Conservation (phyloP, 2,113 vertebrate species). For the Perca flavescens region DNA sequence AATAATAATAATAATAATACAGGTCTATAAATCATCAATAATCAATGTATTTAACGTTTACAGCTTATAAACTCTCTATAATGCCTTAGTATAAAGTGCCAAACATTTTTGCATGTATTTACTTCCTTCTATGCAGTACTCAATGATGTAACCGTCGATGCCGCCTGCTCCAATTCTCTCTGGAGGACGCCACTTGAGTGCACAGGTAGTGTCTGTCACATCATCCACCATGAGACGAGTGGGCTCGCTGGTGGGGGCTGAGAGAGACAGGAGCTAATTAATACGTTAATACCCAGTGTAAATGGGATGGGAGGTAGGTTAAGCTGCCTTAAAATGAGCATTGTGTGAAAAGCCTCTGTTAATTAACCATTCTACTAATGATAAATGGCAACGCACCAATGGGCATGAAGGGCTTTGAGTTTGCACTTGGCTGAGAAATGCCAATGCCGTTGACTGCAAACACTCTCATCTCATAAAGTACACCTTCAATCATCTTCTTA, state of each 20-base stretch:
- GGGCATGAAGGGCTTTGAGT: conserved; percentile 88
- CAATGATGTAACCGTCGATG: conserved; percentile 91
- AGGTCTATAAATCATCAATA: not conserved
- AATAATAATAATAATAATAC: too few relatives aligned
- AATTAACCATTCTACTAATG: conserved; percentile 62
- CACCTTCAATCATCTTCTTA: conserved; percentile 93
- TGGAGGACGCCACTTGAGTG: conserved; percentile 91
- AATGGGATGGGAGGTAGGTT: conserved; percentile 62
- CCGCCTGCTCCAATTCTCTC: conserved; percentile 90
- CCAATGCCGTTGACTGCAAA: conserved; percentile 92
- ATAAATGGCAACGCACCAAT: conserved; percentile 77
- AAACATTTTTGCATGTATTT: conserved; percentile 42
- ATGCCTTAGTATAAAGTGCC: not conserved
- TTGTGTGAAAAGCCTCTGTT: conserved; percentile 55
- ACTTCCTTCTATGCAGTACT: conserved; percentile 92
- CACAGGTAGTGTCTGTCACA: conserved; percentile 89
- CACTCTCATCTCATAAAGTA: conserved; percentile 92
- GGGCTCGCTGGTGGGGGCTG: conserved; percentile 91
- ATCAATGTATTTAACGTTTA: not conserved
- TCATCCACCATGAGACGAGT: conserved; percentile 88
- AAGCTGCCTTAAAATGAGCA: conserved; percentile 62
- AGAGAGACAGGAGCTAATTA: conserved; percentile 59
- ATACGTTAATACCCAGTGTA: conserved; percentile 56
- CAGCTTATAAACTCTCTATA: not conserved
- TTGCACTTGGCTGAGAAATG: conserved; percentile 88